phyloP scores from a whole-genome alignment of 2,113 vertebrate genomes.

The Cyanoderma ruficeps region DNA sequence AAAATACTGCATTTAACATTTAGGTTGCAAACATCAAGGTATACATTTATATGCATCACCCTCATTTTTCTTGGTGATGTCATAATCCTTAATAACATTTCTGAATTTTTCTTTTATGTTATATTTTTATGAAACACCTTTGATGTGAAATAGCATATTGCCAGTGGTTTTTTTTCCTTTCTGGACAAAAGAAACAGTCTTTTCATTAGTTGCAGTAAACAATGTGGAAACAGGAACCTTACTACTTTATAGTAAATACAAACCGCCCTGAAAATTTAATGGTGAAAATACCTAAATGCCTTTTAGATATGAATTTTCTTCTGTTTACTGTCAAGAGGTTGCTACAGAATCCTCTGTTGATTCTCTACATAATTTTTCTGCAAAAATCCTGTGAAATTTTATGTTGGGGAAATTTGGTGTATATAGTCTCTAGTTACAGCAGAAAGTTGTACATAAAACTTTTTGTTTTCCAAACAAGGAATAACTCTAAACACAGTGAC shows the following conservation, averaged over 20 bases:
- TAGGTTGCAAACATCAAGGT: neutral
- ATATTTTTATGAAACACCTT: neutral
- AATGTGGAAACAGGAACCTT: neutral
- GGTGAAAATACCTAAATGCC: neutral
- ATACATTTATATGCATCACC: neutral
- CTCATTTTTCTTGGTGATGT: neutral
- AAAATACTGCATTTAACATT: constrained; percentile 22
- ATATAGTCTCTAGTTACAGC: neutral
- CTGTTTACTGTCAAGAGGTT: neutral
- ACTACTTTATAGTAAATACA: neutral
- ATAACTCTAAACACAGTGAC: neutral
- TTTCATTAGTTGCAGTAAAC: neutral
- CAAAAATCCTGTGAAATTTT: neutral
- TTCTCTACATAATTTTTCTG: neutral
- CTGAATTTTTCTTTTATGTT: neutral
- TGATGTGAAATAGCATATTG: neutral
- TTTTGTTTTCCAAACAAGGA: neutral
- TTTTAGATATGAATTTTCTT: neutral
- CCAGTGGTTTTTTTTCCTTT: neutral
- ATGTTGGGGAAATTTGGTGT: neutral
- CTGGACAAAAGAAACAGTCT: neutral
- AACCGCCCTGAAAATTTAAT: neutral
- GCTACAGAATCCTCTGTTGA: neutral
- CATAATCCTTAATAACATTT: neutral
- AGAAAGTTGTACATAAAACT: neutral